Evolutionary conservation across 2,113 vertebrate species (phyloP).

Genomic region (Oxyruncus cristatus): DNA sequence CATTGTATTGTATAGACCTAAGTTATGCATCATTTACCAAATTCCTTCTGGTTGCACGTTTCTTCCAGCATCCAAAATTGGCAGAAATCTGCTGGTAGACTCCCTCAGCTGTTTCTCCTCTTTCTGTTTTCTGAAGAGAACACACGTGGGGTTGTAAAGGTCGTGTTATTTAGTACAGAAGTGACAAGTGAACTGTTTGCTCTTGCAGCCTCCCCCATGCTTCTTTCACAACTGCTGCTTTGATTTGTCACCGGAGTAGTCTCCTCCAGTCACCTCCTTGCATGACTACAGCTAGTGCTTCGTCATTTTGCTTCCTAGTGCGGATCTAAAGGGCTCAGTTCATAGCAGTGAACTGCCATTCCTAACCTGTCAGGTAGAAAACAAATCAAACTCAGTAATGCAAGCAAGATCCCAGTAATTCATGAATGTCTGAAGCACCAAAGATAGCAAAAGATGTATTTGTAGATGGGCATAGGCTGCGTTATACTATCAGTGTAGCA

Average conservation of each 20-base stretch:
- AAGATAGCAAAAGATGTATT: not conserved
- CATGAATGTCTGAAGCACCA: not conserved
- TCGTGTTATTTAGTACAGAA: not conserved
- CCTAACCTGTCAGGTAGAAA: conserved; percentile 4
- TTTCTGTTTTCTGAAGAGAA: not conserved
- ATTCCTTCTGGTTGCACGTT: not conserved
- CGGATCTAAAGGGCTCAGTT: not conserved
- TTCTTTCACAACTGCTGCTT: not conserved
- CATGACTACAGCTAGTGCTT: not conserved
- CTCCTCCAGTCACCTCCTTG: not conserved
- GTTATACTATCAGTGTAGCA: not conserved
- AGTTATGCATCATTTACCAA: not conserved
- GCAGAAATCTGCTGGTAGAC: not conserved
- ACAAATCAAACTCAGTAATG: not conserved
- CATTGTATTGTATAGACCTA: not conserved
- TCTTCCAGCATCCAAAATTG: not conserved
- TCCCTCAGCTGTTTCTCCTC: not conserved
- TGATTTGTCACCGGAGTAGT: not conserved
- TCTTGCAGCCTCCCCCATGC: not conserved
- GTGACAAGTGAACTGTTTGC: not conserved
- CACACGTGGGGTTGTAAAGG: not conserved
- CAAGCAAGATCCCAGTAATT: not conserved
- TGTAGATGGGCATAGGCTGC: not conserved
- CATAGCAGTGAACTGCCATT: not conserved
- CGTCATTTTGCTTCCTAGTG: not conserved